Evolutionary conservation across 2,888 invertebrate genomes (phyloP).

Genomic region (Aethes cnicana): DNA sequence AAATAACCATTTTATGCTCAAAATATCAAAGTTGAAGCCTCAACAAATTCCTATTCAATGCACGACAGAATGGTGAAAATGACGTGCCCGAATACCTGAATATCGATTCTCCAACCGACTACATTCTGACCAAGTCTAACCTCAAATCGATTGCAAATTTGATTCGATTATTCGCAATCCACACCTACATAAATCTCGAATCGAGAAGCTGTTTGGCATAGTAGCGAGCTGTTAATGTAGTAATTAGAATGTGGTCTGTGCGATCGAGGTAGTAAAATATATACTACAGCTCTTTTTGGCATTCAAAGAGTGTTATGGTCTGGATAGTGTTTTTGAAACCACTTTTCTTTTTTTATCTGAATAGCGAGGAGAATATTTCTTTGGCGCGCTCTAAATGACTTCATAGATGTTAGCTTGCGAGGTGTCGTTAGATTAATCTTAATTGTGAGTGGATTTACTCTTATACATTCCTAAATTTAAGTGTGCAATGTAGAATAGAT

Average conservation of each 20-base stretch:
- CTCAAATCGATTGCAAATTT: constrained; percentile 22
- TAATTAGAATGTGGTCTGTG: constrained; percentile 23
- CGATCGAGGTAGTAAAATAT: neutral
- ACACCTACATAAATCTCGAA: constrained; percentile 22
- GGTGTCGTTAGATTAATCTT: no score
- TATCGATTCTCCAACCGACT: neutral
- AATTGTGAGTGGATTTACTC: no score
- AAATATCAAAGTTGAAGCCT: no score
- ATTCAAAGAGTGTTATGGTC: neutral
- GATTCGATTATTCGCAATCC: constrained; percentile 12
- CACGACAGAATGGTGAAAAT: no score
- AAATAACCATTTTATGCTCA: no score
- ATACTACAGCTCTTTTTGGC: neutral
- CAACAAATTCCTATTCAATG: no score
- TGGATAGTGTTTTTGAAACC: neutral
- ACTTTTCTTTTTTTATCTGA: neutral
- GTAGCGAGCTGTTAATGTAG: constrained; percentile 14
- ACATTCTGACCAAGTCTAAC: constrained; percentile 14
- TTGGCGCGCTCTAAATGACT: no score
- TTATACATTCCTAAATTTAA: no score
- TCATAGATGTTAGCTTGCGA: no score
- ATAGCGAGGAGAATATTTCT: no score
- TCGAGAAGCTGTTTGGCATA: constrained; percentile 4
- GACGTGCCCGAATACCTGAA: no score
- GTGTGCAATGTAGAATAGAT: no score